Percentiles rank a stretch among this genome's conserved stretches.
Evolutionary conservation across 2,888 invertebrate genomes (phyloP).

Genomic region (Podabrus alpinus): DNA sequence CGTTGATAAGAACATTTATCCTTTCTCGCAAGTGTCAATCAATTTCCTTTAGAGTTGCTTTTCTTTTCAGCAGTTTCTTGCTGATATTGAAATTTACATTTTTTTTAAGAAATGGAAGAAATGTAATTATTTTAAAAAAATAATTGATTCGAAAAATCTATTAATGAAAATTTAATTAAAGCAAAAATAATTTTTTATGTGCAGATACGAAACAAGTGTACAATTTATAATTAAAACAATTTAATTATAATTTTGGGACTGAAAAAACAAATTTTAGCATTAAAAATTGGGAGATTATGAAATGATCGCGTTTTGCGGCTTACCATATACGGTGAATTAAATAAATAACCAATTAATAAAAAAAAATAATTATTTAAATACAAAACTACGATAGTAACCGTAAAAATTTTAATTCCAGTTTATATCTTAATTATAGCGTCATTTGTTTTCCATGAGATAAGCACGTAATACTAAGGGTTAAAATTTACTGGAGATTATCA

Average conservation of each 20-base stretch:
- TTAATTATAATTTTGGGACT: not conserved
- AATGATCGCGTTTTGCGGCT: not conserved
- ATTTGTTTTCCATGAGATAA: not conserved
- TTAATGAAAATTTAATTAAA: not conserved
- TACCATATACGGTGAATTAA: not conserved
- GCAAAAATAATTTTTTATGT: not conserved
- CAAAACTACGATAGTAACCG: not conserved
- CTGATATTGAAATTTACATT: not conserved
- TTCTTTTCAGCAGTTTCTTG: constrained; percentile 6
- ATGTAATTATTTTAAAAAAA: not conserved
- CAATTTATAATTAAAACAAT: not conserved
- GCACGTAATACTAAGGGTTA: not conserved
- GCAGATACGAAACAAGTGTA: not conserved
- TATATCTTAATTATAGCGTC: not conserved
- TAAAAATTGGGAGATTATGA: not conserved
- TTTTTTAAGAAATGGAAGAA: not conserved
- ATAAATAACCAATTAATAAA: not conserved
- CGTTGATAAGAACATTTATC: constrained; percentile 20
- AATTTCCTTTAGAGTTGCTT: constrained; percentile 22
- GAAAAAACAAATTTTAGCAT: not conserved
- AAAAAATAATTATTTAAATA: not conserved
- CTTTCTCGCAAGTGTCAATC: constrained; percentile 16
- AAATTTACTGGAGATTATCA: constrained; percentile 1
- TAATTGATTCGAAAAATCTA: not conserved
- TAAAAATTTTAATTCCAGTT: not conserved